Evolutionary conservation across 23 tunicate species (phyloP).

Genomic region (Aplidium turbinatum): DNA sequence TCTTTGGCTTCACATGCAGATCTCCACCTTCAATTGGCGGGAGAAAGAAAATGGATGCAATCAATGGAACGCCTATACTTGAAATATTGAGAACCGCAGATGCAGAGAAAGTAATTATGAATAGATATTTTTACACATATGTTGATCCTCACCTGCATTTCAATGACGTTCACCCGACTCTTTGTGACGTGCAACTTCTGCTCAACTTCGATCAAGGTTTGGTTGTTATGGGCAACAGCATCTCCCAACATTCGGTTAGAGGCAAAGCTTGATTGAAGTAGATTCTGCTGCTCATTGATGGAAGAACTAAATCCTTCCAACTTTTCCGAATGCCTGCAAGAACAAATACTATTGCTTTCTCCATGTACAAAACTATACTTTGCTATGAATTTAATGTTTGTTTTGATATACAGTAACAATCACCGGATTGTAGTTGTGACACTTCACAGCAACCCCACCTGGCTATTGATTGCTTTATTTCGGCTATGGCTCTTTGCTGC

Average conservation of each 20-base stretch:
- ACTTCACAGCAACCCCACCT: not conserved
- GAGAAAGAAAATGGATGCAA: too few species aligned
- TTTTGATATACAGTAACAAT: too few species aligned
- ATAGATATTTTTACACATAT: too few species aligned
- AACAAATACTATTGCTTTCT: too few species aligned
- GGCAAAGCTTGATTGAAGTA: not conserved
- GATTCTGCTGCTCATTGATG: not conserved
- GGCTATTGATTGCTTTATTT: not conserved
- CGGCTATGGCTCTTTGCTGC: not conserved
- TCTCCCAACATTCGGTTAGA: too few species aligned
- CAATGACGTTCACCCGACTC: not conserved
- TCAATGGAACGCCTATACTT: too few species aligned
- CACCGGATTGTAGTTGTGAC: not conserved
- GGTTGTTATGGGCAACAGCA: not conserved
- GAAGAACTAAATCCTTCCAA: constrained; percentile 5
- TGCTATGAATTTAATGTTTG: too few species aligned
- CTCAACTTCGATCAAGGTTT: not conserved
- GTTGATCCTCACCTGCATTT: not conserved
- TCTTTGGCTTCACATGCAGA: not conserved
- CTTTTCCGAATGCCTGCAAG: constrained; percentile 12
- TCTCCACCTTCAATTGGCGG: too few species aligned
- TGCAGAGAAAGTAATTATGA: too few species aligned
- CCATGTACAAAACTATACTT: too few species aligned
- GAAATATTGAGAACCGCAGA: too few species aligned
- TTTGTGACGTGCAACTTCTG: not conserved